Evolutionary conservation across 2,113 vertebrate species (phyloP), one percentile per base, ranked within the genome.

Genomic region (Cyrtonyx montezumae): DNA sequence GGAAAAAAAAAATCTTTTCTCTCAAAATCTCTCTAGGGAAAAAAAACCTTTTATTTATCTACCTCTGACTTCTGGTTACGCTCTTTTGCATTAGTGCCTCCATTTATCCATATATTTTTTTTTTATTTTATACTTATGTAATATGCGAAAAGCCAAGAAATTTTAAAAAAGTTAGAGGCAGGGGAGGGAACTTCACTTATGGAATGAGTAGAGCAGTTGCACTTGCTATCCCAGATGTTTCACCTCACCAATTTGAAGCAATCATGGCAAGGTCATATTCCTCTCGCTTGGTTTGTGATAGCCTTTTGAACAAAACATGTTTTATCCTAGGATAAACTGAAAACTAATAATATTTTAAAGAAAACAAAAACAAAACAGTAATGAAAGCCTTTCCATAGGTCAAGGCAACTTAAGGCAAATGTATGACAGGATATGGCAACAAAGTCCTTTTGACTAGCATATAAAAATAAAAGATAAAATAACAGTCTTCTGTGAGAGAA

Each of bases 111-210:
- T 43, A 37, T 11, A 3, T 17, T 30, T 45, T 36, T 75, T 51
- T 75, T 51, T 4, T 6, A n/a, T 9, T 68, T 53, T 63, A 55
- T 59, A 49, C 37, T 18, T 77, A 77, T 40, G 82, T 74, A 76
- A 43, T 63, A 40, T 17, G 49, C 49, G 0, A 4, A 30, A 55
- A 9, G 32, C 5, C 0, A 8, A 0, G 1, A 25, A 23, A 11
- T 1, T 1, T 8, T 8, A 49, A 48, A 59, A 13, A 59, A 34
- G 2, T 36, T 22, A 61, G 34, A 56, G 34, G 22, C 34, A 25
- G 8, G 22, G 34, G 34, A 36, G 25, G 9, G 22, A 37, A 25
- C 58, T 36, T 36, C 14, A 25, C 13, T 37, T 25, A 61, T 25
- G 22, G 22, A 61, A 61, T 61, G 59, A 37, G 13, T 61, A 61